A percentile compares a stretch with the other conserved stretches of the same genome.
phyloP scores from a whole-genome alignment of 2,113 vertebrate genomes.

The Morphnarchus princeps region DNA sequence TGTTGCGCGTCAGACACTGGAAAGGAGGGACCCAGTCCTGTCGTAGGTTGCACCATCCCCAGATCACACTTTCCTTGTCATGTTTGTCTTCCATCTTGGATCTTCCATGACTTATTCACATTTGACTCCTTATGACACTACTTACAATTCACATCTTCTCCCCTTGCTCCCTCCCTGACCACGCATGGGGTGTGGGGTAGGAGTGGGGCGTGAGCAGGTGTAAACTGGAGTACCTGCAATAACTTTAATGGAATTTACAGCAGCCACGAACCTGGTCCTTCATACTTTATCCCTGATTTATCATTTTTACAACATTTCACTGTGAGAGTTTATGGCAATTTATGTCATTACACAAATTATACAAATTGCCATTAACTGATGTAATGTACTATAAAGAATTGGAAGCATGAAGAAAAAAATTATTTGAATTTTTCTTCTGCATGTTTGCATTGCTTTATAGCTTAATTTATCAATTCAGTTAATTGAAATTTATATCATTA shows the following conservation, averaged over 20 bases:
- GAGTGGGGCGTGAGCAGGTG: background rate
- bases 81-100: background rate
- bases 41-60: accelerated
- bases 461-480: conserved; percentile 69
- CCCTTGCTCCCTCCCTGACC: background rate
- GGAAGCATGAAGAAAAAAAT: conserved; percentile 70
- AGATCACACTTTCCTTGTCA: background rate
- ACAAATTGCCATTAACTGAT: conserved; percentile 78
- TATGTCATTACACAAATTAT: conserved; percentile 80
- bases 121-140: background rate
- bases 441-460: conserved; percentile 70
- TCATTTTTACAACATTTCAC: conserved; percentile 70
- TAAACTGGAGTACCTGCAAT: background rate
- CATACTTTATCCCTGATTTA: conserved; percentile 63
- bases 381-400: conserved; percentile 79
- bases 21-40: background rate
- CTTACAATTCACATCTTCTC: background rate
- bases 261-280: background rate
- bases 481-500: conserved; percentile 68
- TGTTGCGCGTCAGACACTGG: background rate
- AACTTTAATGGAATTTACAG: background rate
- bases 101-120: background rate
- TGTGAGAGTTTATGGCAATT: conserved; percentile 71
- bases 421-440: conserved; percentile 72
- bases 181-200: accelerated